Percentiles rank a stretch among this genome's conserved stretches.
Evolutionary conservation across 2,888 invertebrate genomes (phyloP).

Genomic region (Cosmopolites sordidus): DNA sequence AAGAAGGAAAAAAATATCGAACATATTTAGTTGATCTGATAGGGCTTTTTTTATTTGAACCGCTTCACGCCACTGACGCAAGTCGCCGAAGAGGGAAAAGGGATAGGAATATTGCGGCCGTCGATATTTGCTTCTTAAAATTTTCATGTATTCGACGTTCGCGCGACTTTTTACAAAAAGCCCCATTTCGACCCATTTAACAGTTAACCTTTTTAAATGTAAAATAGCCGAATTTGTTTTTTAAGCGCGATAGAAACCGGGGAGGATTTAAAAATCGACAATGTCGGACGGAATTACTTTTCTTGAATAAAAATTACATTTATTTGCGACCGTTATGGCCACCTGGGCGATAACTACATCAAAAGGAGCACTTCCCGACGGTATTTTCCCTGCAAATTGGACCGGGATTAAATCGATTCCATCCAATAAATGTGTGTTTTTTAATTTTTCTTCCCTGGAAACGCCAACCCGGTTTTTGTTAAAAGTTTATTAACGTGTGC

Average conservation of each 20-base stretch:
- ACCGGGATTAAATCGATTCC: not conserved
- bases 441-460: too few species aligned
- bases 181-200: conserved; percentile 6
- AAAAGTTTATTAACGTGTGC: too few species aligned
- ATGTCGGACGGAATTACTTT: conserved; percentile 10
- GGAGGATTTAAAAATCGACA: conserved; percentile 3
- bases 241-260: conserved; percentile 5
- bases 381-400: not conserved
- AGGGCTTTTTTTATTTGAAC: too few species aligned
- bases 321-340: conserved; percentile 5
- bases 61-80: too few species aligned
- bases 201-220: conserved; percentile 16
- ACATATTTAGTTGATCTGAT: too few species aligned
- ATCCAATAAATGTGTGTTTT: too few species aligned
- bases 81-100: conserved; percentile 18
- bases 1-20: too few species aligned
- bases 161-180: conserved; percentile 7
- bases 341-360: conserved; percentile 8
- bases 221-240: conserved; percentile 15
- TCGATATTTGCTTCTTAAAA: conserved; percentile 32
- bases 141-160: conserved; percentile 20
- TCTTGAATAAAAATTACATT: conserved; percentile 13
- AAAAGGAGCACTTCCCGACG: not conserved
- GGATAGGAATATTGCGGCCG: conserved; percentile 27
- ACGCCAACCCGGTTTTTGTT: too few species aligned